Evolutionary conservation across 1,140 invertebrate genomes (phyloP), one percentile per base, ranked within the genome.

Genomic region (Antheraea mylitta): DNA sequence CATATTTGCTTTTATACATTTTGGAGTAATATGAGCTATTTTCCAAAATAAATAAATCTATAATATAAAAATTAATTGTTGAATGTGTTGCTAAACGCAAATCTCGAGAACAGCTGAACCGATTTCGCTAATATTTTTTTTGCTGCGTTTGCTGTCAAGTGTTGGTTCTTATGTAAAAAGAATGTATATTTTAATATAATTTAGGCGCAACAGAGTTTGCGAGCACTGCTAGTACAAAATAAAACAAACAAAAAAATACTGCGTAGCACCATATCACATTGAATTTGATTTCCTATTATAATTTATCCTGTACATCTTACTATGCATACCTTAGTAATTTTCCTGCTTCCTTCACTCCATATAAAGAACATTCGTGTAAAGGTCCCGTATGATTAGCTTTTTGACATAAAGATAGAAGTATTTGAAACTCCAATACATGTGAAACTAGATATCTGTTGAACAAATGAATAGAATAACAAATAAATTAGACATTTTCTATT

Each of bases 381-480:
- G 89, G 86, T 75, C 89, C 88, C 11, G 89, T 86, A 61, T 92
- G 81, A 67, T 88, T 92, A 7, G 94, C 93, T 10, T 74, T 91
- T 59, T 90, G 84, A 80, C 96, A 96, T 66, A 96, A 82, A 8
- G 93, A 92, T 70, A 93, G 85, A 68, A 96, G 93, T 67, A 96
- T 94, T 93, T 96, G 95, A 80, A 96, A 95, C 83, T 96, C 95
- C 18, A 96, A 77, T 30, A 96, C 91, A 71, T 92, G 93, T 53
- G 94, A 94, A 58, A 96, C 86, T 73, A 96, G 94, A 83, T 96
- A 96, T 75, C 95, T 95, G 87, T 68, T 69, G 71, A 73, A 73
- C 58, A 53, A 53, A 53, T 53, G 16, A 16, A 53, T 53, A 16
- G 16, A 53, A 13, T 16, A 53, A 13, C 5, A 53, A 53, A 6